Percentiles rank a stretch among this genome's conserved stretches.
phyloP scores from a whole-genome alignment of 2,113 vertebrate genomes.

The Antechinus stuartii region DNA sequence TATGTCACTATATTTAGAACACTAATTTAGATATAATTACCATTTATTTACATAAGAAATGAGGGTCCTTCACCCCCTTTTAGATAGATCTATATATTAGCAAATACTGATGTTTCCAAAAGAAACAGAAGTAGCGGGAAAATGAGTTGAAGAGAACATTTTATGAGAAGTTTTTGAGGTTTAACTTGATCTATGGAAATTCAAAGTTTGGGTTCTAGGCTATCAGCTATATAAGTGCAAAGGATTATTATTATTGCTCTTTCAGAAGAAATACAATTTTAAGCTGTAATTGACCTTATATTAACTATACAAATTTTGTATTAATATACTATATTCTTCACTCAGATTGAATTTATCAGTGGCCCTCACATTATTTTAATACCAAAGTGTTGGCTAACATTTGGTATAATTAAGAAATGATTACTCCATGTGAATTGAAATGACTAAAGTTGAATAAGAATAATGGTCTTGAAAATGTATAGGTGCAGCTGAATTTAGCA shows the following conservation, averaged over 20 bases:
- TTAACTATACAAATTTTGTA: slow-evolving; percentile 12
- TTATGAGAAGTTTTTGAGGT: background rate
- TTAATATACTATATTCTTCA: background rate
- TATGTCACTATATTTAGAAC: background rate
- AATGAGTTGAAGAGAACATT: background rate
- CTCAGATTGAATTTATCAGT: slow-evolving; percentile 24
- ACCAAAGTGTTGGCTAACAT: background rate
- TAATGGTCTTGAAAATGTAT: background rate
- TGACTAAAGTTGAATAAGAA: slow-evolving; percentile 35
- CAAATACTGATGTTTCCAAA: background rate
- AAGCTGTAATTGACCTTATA: background rate
- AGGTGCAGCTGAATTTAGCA: background rate
- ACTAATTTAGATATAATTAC: background rate
- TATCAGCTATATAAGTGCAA: background rate
- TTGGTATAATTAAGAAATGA: slow-evolving; percentile 51
- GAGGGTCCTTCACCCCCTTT: background rate
- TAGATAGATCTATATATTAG: background rate
- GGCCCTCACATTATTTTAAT: background rate
- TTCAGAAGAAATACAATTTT: background rate
- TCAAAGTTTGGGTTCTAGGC: background rate
- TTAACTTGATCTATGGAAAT: background rate
- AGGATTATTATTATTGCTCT: background rate
- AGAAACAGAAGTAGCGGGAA: background rate
- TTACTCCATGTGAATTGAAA: slow-evolving; percentile 58
- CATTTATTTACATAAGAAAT: background rate